Percentiles rank a stretch among this genome's conserved stretches.
phyloP scores from a whole-genome alignment of 2,888 invertebrate genomes.

The Agriopis marginaria region DNA sequence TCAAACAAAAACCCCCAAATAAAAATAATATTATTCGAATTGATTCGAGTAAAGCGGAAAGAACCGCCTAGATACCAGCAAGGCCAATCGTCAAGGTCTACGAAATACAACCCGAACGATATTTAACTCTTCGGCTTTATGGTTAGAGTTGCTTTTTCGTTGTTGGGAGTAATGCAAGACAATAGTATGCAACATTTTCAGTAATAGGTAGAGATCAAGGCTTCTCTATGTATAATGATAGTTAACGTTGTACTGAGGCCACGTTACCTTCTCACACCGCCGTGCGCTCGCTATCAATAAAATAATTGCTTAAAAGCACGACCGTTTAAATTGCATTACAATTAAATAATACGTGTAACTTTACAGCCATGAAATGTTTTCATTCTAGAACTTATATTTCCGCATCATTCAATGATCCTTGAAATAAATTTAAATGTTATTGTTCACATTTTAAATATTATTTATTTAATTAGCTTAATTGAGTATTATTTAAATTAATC shows the following conservation, averaged over 20 bases:
- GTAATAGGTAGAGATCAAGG: slow-evolving; percentile 84
- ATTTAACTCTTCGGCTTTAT: slow-evolving; percentile 50
- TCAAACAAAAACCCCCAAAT: slow-evolving; percentile 53
- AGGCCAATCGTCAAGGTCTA: slow-evolving; percentile 81
- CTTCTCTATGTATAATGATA: slow-evolving; percentile 48
- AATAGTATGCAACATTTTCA: slow-evolving; percentile 84
- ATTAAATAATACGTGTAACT: not conserved
- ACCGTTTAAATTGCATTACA: slow-evolving; percentile 13
- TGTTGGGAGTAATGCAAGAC: slow-evolving; percentile 64
- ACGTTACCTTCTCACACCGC: slow-evolving; percentile 28
- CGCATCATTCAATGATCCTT: slow-evolving; percentile 21
- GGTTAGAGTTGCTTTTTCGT: slow-evolving; percentile 58
- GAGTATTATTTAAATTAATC: not conserved
- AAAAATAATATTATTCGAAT: slow-evolving; percentile 79
- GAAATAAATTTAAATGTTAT: slow-evolving; percentile 8
- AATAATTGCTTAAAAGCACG: slow-evolving; percentile 11
- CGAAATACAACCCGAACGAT: slow-evolving; percentile 53
- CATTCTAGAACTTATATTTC: slow-evolving; percentile 20
- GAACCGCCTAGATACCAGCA: slow-evolving; percentile 81
- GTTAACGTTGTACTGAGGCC: slow-evolving; percentile 49
- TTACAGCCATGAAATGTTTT: slow-evolving; percentile 11
- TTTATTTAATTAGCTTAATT: not conserved
- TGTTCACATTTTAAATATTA: slow-evolving; percentile 9
- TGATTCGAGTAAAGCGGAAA: slow-evolving; percentile 85
- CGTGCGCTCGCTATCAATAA: slow-evolving; percentile 35